Base-by-base conservation (phyloP, 2,888 invertebrate genomes). In the Odontothrips loti region DNA sequence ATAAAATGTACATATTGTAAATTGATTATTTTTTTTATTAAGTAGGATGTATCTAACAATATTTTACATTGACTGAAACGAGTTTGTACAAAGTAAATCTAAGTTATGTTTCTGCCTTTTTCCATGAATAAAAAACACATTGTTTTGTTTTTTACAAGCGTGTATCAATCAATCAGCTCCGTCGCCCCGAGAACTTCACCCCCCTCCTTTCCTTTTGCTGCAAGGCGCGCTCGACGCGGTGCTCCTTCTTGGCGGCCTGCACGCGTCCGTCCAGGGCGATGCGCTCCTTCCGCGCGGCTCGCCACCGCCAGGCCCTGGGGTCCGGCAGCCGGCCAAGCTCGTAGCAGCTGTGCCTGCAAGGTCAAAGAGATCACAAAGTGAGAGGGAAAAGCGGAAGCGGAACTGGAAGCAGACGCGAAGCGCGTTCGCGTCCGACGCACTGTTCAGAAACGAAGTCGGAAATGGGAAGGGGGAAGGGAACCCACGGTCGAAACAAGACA, bases 311-410 rank as follows among this genome's bases (percentile, higher is more conserved):
- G 23, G 68, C 68, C 23, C 68, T n/a, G 23, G 68, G 68, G 68
- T 75, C 68, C 68, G 23, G 23, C 68, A 75, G 68, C 23, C 68
- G 68, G 23, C 68, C 68, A 23, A 75, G 68, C 68, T 75, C 68
- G 68, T 75, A 75, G 68, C 68, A 75, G 68, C 23, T 75, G 68
- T 75, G 68, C 27, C 68, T 75, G 68, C 10, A 2, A 6, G 34
- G 34, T 6, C 3, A 43, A 43, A 43, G 34, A 43, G 34, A 43
- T 6, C 34, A 4, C 34, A 6, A 6, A 43, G 34, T 43, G 2
- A 43, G 34, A 48, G 48, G 10, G 48, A 43, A 43, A 43, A 43
- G 34, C 6, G 34, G 34, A 43, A 6, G 6, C 34, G 34, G 34
- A 6, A 43, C 34, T 12, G 34, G 34, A 43, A 43, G 34, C 34